Evolutionary conservation across 2,797 vertebrate genomes (phyloP), one percentile per base, ranked within the genome.

Genomic region (Myotis vivesi): DNA sequence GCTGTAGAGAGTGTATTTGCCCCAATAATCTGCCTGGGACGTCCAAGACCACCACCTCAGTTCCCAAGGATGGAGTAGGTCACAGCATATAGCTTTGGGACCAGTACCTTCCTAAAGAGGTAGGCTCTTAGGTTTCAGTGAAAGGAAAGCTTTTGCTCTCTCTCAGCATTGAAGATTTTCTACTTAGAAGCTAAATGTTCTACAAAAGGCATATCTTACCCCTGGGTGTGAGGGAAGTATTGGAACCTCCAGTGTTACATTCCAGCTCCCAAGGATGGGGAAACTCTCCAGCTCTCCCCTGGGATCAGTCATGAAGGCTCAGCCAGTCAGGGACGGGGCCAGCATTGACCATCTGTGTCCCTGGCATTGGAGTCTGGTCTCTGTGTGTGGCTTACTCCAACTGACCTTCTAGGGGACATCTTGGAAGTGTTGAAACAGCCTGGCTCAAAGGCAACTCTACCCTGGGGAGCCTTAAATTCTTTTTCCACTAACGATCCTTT

Each of bases 401-500:
- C 66, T 96, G 95, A 96, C 95, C 93, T 91, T 97, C 93, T 66
- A 57, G 71, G 66, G 68, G 51, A 75, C 69, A 66, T 83, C 55
- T 81, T 91, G 53, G 44, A 84, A 92, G 75, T 97, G 94, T 96
- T 95, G 96, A 95, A 97, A 96, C 68, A 69, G 66, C 36, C 87
- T 96, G 82, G 76, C 91, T 92, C 89, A 73, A 91, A 95, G 25
- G 49, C 86, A 64, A 33, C 79, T 93, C 80, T 89, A 87, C 93
- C 72, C 92, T 0, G 80, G 92, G 94, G 92, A 97, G 85, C 64
- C 80, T 93, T 69, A 88, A 92, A 73, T 93, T 90, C 80, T 92
- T 95, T 91, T 95, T 85, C 93, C 92, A 55, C 55, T 96, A 96
- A 97, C 95, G 73, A 91, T 90, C 79, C 95, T 97, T 97, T 97